Evolutionary conservation across 2,888 invertebrate species (phyloP).

Genomic region (Nebria salina): DNA sequence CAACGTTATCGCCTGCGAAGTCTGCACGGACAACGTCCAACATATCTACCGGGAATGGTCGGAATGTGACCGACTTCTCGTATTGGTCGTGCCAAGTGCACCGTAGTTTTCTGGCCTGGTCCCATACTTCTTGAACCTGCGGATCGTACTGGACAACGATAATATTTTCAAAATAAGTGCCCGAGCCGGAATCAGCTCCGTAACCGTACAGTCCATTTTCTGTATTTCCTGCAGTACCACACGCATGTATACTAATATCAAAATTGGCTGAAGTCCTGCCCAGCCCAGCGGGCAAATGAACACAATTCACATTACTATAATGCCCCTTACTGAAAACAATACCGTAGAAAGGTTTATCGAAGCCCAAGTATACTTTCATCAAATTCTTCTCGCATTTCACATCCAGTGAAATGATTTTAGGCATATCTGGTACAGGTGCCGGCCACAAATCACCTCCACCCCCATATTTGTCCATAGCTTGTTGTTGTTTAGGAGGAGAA

Average conservation of each 20-base stretch:
- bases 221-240: constrained; percentile 91
- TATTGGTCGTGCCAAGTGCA: constrained; percentile 97
- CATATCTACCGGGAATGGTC: constrained; percentile 96
- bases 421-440: constrained; percentile 87
- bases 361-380: constrained; percentile 94
- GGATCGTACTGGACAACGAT: constrained; percentile 94
- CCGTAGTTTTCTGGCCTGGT: constrained; percentile 89
- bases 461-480: constrained; percentile 62
- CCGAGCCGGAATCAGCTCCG: constrained; percentile 87
- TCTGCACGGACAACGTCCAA: constrained; percentile 93
- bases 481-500: constrained; percentile 53
- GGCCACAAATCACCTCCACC: constrained; percentile 82
- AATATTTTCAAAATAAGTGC: constrained; percentile 93
- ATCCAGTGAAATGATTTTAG: constrained; percentile 90
- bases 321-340: constrained; percentile 95
- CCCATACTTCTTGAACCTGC: constrained; percentile 95
- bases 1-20: constrained; percentile 94
- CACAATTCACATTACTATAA: constrained; percentile 91
- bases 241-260: constrained; percentile 90
- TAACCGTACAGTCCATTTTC: constrained; percentile 90
- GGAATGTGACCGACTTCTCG: constrained; percentile 93
- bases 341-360: constrained; percentile 95
- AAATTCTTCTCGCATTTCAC: constrained; percentile 94
- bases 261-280: constrained; percentile 89
- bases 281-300: constrained; percentile 88